Base-by-base conservation (phyloP, 2,113 vertebrate genomes). In the Psilopsiagon aymara region DNA sequence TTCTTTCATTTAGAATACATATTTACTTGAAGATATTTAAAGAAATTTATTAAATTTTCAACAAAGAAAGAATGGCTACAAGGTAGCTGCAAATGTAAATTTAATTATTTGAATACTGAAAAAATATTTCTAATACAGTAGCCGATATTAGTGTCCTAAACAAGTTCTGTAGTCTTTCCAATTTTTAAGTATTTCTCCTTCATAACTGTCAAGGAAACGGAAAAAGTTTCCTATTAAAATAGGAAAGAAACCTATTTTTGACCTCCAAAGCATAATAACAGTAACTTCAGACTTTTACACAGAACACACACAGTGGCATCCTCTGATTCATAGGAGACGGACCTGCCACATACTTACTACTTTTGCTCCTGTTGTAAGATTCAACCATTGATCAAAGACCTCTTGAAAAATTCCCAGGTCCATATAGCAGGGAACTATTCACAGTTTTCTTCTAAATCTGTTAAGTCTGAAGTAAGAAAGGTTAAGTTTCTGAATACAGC, bases 351-450 rank as follows among this genome's bases (percentile, higher is more conserved):
- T 4, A 62, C 31, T 63, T 79, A 68, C 66, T 39, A 89, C 13
- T 76, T 96, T 66, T 80, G 37, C 59, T 82, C 71, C 44, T 60
- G 23, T 21, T 81, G 3, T 0, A 91, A 91, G 74, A 85, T 69
- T 80, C 3, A 13, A 76, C 7, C 53, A 51, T 24, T 74, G 37
- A 74, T 80, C 63, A 94, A 95, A 92, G 53, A 85, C 64, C 47
- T 89, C 21, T 49, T 84, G 41, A 94, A 86, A 29, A 82, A 93
- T 66, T 76, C 75, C 78, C 82, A 90, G 93, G 95, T 83, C 82
- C 33, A 77, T 21, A 74, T 33, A 90, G 63, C n/a, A 83, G n/a
- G 79, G 44, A 92, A 67, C 19, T 79, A 44, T 47, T 95, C 83
- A 64, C 3, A 9, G 13, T 14, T 60, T 82, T 87, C 75, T 95